Evolutionary conservation across 2,113 vertebrate genomes (phyloP).

Genomic region (Hystrix cristata): DNA sequence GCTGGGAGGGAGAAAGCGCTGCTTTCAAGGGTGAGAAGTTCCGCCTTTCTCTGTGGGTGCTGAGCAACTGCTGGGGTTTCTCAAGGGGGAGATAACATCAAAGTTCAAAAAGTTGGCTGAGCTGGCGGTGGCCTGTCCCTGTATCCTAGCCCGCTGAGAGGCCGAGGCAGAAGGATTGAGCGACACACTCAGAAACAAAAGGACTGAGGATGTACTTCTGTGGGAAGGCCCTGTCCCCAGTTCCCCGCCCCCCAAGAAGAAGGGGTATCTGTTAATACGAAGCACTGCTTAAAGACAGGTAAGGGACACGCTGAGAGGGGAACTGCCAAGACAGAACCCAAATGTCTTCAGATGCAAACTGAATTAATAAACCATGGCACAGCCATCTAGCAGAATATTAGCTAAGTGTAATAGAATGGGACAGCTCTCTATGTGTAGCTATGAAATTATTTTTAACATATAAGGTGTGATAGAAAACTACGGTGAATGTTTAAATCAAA

Average conservation of each 20-base stretch:
- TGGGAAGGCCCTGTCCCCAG: not conserved
- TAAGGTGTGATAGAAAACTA: not conserved
- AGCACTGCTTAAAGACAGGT: not conserved
- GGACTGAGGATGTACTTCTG: not conserved
- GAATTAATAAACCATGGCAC: not conserved
- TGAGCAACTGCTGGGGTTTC: slow-evolving; percentile 24
- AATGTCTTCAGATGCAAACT: not conserved
- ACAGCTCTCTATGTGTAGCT: not conserved
- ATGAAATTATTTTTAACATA: not conserved
- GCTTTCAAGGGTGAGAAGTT: not conserved
- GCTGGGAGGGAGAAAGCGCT: no score
- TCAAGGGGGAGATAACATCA: not conserved
- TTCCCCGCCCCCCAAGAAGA: not conserved
- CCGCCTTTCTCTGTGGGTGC: not conserved
- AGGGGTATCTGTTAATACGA: not conserved
- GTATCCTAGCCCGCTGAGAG: not conserved
- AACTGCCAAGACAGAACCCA: not conserved
- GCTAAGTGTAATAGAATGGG: not conserved
- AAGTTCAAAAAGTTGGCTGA: not conserved
- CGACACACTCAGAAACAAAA: not conserved
- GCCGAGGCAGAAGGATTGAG: not conserved
- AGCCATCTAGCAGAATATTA: not conserved
- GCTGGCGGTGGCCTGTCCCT: not conserved
- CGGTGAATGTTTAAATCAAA: not conserved
- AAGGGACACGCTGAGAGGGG: not conserved